Evolutionary conservation across 2,797 vertebrate species (phyloP).

Genomic region (Lacerta bilineata): DNA sequence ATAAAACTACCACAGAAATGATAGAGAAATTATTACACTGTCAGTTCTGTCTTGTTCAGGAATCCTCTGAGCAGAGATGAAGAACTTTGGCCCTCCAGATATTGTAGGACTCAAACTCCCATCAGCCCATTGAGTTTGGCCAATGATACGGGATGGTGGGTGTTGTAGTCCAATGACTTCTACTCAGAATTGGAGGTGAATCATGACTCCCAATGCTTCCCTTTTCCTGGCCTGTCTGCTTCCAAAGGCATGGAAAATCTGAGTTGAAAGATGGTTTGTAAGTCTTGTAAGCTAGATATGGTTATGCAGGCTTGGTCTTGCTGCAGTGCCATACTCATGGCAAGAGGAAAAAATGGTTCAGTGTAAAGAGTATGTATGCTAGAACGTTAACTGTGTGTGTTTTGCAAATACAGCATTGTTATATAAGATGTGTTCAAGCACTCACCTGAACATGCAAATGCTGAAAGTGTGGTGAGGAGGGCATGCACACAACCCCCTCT

Average conservation of each 20-base stretch:
- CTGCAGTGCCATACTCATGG: neutral
- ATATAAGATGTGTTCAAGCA: neutral
- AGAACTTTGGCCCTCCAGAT: neutral
- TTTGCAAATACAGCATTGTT: neutral
- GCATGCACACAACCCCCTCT: no score
- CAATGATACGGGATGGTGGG: neutral
- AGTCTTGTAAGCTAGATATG: neutral
- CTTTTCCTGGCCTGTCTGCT: neutral
- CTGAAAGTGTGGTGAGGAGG: no score
- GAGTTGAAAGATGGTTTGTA: neutral
- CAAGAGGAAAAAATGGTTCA: neutral
- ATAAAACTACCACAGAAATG: neutral
- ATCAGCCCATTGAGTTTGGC: neutral
- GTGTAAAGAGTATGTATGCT: neutral
- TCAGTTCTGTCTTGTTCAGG: neutral
- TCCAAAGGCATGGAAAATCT: neutral
- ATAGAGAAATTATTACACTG: conserved; percentile 16
- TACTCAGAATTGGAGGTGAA: no score
- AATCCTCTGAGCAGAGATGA: conserved; percentile 18
- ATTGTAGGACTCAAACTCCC: neutral
- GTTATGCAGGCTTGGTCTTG: neutral
- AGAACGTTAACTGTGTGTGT: neutral
- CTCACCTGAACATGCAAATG: no score
- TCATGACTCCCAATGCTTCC: neutral
- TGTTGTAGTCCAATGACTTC: neutral